phyloP scores from a whole-genome alignment of 2,797 vertebrate genomes.

The Sebastes hopkinsi region DNA sequence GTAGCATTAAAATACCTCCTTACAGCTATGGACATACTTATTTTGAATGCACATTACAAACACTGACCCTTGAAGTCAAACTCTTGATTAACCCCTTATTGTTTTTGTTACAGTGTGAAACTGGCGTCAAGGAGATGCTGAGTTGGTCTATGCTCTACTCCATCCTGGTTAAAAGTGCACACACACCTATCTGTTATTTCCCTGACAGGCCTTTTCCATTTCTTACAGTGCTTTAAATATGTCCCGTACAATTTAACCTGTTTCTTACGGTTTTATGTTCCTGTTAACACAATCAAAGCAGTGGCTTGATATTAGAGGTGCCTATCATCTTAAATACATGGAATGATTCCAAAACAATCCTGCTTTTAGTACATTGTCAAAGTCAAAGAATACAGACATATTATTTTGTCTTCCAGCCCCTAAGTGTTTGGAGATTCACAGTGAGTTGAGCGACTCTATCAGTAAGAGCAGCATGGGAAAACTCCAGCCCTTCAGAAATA shows the following conservation, averaged over 20 bases:
- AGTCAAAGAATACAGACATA: slow-evolving; percentile 56
- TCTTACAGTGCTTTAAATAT: slow-evolving; percentile 34
- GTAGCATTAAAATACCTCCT: slow-evolving; percentile 45
- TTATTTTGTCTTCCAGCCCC: slow-evolving; percentile 58
- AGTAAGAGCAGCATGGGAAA: slow-evolving; percentile 77
- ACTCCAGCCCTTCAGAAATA: slow-evolving; percentile 81
- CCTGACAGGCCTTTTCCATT: slow-evolving; percentile 10
- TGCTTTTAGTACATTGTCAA: slow-evolving; percentile 51
- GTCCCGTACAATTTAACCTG: not conserved
- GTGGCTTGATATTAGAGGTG: slow-evolving; percentile 26
- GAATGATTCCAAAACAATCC: slow-evolving; percentile 43
- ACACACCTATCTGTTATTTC: not conserved
- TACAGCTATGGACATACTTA: slow-evolving; percentile 35
- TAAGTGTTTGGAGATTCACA: slow-evolving; percentile 70
- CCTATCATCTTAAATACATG: slow-evolving; percentile 26
- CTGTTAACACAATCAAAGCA: slow-evolving; percentile 41
- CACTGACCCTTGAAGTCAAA: slow-evolving; percentile 31
- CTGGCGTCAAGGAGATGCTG: not conserved
- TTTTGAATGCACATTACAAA: slow-evolving; percentile 41
- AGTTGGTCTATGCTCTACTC: not conserved
- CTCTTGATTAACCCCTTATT: not conserved
- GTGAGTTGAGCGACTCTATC: slow-evolving; percentile 74
- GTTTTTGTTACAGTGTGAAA: slow-evolving; percentile 10
- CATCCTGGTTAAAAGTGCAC: slow-evolving; percentile 1
- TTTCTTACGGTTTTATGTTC: slow-evolving; percentile 13